Evolutionary conservation across 2,888 invertebrate genomes (phyloP).

Genomic region (Acleris laterana): DNA sequence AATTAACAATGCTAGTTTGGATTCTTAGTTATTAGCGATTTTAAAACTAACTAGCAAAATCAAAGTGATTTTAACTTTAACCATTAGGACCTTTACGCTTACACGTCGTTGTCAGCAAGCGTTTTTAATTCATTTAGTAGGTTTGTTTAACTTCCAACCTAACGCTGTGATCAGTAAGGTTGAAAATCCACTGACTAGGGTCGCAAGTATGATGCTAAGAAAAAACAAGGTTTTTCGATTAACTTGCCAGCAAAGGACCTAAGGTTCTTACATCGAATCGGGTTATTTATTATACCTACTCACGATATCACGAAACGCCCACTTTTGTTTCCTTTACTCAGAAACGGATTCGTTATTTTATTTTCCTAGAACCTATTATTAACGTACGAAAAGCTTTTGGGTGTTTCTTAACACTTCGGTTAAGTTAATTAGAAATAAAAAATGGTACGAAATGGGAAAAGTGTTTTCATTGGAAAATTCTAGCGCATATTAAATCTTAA

Average conservation of each 20-base stretch:
- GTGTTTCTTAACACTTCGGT: too few relatives aligned
- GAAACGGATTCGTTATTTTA: not conserved
- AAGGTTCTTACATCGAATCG: slow-evolving; percentile 39
- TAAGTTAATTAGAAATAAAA: too few relatives aligned
- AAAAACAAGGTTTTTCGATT: slow-evolving; percentile 41
- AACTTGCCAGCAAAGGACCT: slow-evolving; percentile 41
- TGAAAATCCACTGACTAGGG: not conserved
- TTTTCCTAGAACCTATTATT: slow-evolving; percentile 1
- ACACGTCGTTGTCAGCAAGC: too few relatives aligned
- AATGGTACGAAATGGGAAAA: too few relatives aligned
- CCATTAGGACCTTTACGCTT: too few relatives aligned
- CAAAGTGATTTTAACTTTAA: too few relatives aligned
- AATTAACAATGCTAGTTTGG: too few relatives aligned
- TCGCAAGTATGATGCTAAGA: slow-evolving; percentile 10
- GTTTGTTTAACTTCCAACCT: slow-evolving; percentile 23
- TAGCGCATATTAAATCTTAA: too few relatives aligned
- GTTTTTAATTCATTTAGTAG: not conserved
- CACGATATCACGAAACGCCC: not conserved
- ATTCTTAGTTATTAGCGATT: too few relatives aligned
- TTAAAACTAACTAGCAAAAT: too few relatives aligned
- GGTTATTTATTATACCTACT: slow-evolving; percentile 33
- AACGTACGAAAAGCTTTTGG: not conserved
- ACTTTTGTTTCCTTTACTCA: slow-evolving; percentile 8
- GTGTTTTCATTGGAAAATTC: too few relatives aligned
- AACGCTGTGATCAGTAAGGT: not conserved